Conservation (phyloP, 2,888 invertebrate genomes). For the Electrophaes corylata region DNA sequence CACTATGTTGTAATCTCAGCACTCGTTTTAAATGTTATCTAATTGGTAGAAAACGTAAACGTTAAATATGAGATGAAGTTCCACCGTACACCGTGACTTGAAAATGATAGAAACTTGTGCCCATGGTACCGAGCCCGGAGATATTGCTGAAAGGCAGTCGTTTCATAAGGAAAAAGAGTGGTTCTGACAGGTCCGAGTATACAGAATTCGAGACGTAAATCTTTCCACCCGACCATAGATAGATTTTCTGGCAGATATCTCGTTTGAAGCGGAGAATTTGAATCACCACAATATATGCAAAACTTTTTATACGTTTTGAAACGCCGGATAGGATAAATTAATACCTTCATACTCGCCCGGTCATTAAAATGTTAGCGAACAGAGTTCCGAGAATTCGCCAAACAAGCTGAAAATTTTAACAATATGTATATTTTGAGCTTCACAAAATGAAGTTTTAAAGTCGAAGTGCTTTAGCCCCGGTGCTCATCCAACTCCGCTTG, state of each 20-base stretch:
- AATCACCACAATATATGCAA: neutral
- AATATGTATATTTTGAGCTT: constrained; percentile 2
- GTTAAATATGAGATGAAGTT: too few species aligned
- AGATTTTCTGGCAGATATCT: constrained; percentile 1
- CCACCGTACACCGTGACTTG: neutral
- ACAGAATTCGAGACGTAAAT: constrained; percentile 6
- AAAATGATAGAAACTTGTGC: neutral
- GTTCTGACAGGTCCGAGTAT: constrained; percentile 2
- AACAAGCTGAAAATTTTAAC: neutral
- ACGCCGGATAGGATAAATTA: neutral
- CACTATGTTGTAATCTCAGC: too few species aligned
- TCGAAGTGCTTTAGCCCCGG: neutral
- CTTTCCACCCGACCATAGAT: constrained; percentile 1
- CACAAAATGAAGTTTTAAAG: neutral
- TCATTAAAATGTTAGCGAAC: neutral
- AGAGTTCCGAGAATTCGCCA: neutral
- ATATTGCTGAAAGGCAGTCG: constrained; percentile 12
- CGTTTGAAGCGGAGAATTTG: neutral
- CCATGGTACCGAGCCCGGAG: neutral
- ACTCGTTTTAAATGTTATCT: too few species aligned
- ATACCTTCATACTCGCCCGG: neutral
- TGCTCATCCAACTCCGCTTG: too few species aligned
- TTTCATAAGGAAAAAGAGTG: constrained; percentile 2
- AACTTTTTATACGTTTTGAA: neutral
- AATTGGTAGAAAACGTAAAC: too few species aligned